phyloP scores from a whole-genome alignment of 2,797 vertebrate genomes.

The Neoniphon sammara region DNA sequence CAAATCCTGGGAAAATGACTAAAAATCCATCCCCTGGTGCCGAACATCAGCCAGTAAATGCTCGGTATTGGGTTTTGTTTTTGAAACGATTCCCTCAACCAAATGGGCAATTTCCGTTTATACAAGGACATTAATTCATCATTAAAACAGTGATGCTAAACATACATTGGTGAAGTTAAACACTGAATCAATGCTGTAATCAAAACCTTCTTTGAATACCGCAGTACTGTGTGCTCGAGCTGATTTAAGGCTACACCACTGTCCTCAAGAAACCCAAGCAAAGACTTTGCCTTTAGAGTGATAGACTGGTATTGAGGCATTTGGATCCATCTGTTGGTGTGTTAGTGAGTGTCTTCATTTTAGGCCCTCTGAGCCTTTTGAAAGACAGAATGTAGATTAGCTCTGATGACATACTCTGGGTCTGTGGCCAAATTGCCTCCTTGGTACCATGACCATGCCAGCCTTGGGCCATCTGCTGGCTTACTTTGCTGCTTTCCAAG shows the following conservation, averaged over 20 bases:
- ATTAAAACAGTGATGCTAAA: neutral
- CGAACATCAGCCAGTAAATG: conserved; percentile 43
- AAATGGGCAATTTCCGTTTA: conserved; percentile 26
- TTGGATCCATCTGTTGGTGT: conserved; percentile 32
- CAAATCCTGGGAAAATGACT: conserved; percentile 9
- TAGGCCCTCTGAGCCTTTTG: neutral
- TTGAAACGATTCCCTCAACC: conserved; percentile 31
- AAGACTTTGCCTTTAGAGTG: conserved; percentile 6
- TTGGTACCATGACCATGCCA: conserved; percentile 33
- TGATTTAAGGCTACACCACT: conserved; percentile 21
- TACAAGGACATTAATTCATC: conserved; percentile 23
- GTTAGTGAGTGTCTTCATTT: neutral
- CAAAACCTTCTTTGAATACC: conserved; percentile 25
- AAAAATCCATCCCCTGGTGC: conserved; percentile 6
- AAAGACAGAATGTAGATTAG: conserved; percentile 50
- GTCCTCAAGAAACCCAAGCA: conserved; percentile 52
- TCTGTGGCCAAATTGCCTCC: conserved; percentile 47
- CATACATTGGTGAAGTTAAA: conserved; percentile 10
- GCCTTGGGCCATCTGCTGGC: conserved; percentile 48
- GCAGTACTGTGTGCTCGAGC: neutral
- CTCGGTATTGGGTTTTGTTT: conserved; percentile 35
- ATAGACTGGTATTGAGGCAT: conserved; percentile 31
- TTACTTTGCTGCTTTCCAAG: conserved; percentile 33
- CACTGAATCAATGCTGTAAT: conserved; percentile 31
- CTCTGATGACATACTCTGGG: conserved; percentile 48